Evolutionary conservation across 2,113 vertebrate species (phyloP).

Genomic region (Trachemys scripta): DNA sequence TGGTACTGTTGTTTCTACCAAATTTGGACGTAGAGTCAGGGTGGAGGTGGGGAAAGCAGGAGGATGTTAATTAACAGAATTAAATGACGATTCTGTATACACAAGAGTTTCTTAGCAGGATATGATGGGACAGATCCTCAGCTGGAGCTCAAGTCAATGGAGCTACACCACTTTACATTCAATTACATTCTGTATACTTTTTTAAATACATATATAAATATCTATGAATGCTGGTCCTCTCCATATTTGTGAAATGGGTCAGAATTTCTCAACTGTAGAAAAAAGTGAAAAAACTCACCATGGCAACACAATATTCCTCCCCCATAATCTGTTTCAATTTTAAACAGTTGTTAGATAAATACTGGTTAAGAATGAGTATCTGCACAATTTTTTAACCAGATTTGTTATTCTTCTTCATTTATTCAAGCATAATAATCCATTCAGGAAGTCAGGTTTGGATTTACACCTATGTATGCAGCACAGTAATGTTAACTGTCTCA

Average conservation of each 20-base stretch:
- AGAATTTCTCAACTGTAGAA: not conserved
- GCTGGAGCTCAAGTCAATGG: not conserved
- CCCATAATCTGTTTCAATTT: not conserved
- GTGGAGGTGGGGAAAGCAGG: conserved; percentile 44
- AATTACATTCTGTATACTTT: not conserved
- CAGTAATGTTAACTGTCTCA: conserved; percentile 53
- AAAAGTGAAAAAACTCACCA: not conserved
- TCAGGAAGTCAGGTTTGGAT: conserved; percentile 79
- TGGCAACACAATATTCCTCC: conserved; percentile 21
- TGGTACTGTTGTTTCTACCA: conserved; percentile 31
- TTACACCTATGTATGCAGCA: conserved; percentile 61
- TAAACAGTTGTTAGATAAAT: conserved; percentile 38
- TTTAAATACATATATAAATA: not conserved
- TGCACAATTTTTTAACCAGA: conserved; percentile 52
- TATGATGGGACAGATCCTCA: too few species aligned
- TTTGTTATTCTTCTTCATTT: conserved; percentile 70
- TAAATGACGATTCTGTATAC: conserved; percentile 13
- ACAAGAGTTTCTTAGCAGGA: conserved; percentile 45
- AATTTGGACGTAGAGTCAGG: conserved; percentile 28
- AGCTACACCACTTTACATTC: not conserved
- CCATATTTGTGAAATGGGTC: not conserved
- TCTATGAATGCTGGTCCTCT: not conserved
- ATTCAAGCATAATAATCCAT: conserved; percentile 78
- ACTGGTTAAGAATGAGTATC: conserved; percentile 12
- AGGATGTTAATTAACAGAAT: conserved; percentile 51